Evolutionary conservation across 2,888 invertebrate genomes (phyloP).

Genomic region (Mamestra brassicae): DNA sequence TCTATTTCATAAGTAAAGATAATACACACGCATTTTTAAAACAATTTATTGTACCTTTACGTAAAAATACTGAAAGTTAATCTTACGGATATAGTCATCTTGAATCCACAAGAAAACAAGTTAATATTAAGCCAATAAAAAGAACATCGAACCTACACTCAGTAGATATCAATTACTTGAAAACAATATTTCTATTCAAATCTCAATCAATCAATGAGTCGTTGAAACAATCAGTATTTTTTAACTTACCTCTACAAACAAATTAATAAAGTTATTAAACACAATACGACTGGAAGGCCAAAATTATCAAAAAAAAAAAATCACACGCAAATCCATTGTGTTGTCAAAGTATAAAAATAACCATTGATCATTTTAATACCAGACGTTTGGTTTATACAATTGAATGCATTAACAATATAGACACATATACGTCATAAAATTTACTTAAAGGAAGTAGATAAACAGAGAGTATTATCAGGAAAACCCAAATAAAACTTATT

Average conservation of each 20-base stretch:
- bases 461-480: neutral
- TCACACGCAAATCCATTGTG: slow-evolving; percentile 62
- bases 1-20: no score
- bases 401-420: slow-evolving; percentile 46
- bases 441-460: slow-evolving; percentile 3
- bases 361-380: slow-evolving; percentile 56
- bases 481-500: neutral
- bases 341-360: slow-evolving; percentile 24
- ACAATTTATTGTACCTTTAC: no score
- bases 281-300: slow-evolving; percentile 54
- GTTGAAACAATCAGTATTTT: slow-evolving; percentile 44
- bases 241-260: slow-evolving; percentile 21
- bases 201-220: slow-evolving; percentile 26
- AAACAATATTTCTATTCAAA: slow-evolving; percentile 22
- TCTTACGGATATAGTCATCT: no score
- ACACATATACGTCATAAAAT: slow-evolving; percentile 11
- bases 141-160: neutral
- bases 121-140: neutral
- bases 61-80: no score
- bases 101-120: no score
- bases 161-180: slow-evolving; percentile 1
- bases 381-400: slow-evolving; percentile 48
- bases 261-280: slow-evolving; percentile 54
- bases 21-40: no score
- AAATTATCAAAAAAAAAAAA: slow-evolving; percentile 34